Evolutionary conservation across 2,797 vertebrate species (phyloP).

Genomic region (Triplophysa bombifrons): DNA sequence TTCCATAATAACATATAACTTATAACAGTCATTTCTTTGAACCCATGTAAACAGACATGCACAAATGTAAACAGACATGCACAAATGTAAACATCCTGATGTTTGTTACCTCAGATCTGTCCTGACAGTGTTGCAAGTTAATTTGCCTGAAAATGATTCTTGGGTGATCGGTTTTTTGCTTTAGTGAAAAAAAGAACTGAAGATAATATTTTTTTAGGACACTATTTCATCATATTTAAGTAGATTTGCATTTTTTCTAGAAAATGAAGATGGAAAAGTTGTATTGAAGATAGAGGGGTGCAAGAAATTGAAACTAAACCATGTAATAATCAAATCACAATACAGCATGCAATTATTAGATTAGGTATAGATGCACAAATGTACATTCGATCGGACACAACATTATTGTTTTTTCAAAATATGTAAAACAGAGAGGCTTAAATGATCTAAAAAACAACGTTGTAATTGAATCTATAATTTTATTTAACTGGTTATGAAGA

Average conservation of each 20-base stretch:
- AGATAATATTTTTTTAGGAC: not conserved
- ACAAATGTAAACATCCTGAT: slow-evolving; percentile 14
- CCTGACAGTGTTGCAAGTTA: not conserved
- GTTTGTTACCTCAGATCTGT: slow-evolving; percentile 8
- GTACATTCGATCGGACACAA: not conserved
- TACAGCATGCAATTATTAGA: slow-evolving; percentile 25
- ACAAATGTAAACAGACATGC: slow-evolving; percentile 15
- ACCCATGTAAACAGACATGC: slow-evolving; percentile 7
- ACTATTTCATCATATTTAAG: not conserved
- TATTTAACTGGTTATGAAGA: not conserved
- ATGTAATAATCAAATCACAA: not conserved
- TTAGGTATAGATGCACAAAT: not conserved
- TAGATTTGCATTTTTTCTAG: slow-evolving; percentile 7
- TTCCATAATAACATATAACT: not conserved
- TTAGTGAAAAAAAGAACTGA: not conserved
- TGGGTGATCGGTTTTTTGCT: not conserved
- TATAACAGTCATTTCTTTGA: slow-evolving; percentile 7
- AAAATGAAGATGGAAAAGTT: not conserved
- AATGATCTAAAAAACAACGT: not conserved
- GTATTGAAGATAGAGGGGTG: not conserved
- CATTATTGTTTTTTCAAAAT: not conserved
- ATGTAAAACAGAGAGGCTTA: not conserved
- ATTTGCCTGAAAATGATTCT: slow-evolving; percentile 9
- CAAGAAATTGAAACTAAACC: not conserved
- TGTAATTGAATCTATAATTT: not conserved